Percentiles rank a stretch among this genome's conserved stretches.
Evolutionary conservation across 2,888 invertebrate genomes (phyloP).

Genomic region (Merodon equestris): DNA sequence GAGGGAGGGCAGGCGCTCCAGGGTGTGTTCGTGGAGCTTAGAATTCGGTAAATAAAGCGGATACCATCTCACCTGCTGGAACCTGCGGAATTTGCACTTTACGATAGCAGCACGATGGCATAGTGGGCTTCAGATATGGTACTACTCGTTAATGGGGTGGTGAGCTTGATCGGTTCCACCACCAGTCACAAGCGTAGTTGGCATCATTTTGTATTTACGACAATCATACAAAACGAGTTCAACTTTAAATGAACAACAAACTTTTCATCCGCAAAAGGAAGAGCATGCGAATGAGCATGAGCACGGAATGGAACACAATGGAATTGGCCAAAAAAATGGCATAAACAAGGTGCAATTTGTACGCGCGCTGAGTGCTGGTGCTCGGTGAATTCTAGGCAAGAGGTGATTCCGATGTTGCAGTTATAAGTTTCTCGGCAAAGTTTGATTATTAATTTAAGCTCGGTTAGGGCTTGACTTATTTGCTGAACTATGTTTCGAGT

Average conservation of each 20-base stretch:
- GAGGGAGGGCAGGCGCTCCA: conserved; percentile 21
- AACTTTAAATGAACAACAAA: conserved; percentile 67
- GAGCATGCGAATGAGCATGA: conserved; percentile 19
- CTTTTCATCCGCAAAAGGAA: conserved; percentile 40
- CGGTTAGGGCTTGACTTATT: conserved; percentile 57
- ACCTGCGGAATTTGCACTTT: conserved; percentile 28
- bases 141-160: no score
- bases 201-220: conserved; percentile 67
- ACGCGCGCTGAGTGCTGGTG: conserved; percentile 37
- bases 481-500: conserved; percentile 29
- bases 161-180: neutral
- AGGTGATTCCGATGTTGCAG: conserved; percentile 48
- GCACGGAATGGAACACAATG: neutral
- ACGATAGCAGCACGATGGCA: no score
- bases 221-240: conserved; percentile 61
- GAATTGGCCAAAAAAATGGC: conserved; percentile 52
- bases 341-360: conserved; percentile 54
- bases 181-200: conserved; percentile 20
- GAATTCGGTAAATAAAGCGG: conserved; percentile 40
- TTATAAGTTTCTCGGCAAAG: conserved; percentile 35
- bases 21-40: conserved; percentile 14
- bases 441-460: conserved; percentile 64
- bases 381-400: conserved; percentile 10
- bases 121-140: no score
- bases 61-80: conserved; percentile 44